Evolutionary conservation across 1,140 invertebrate species (phyloP).

Genomic region (Neodiprion pinetum): DNA sequence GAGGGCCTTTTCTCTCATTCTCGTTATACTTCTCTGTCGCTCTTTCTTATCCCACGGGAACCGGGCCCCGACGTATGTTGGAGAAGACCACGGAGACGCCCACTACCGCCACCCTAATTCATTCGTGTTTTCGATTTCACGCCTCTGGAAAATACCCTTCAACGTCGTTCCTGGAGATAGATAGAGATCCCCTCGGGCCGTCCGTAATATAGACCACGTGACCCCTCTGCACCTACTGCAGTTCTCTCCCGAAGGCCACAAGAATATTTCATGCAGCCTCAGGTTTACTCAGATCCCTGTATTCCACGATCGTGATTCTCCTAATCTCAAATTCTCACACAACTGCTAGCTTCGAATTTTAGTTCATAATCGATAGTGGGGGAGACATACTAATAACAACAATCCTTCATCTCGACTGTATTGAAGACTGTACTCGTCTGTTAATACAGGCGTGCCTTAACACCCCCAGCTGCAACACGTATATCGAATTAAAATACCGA

Average conservation of each 20-base stretch:
- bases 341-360: no score
- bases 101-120: background rate
- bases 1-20: background rate
- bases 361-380: no score
- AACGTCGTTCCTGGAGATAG: constrained; percentile 2
- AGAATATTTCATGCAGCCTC: background rate
- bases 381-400: no score
- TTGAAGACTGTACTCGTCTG: no score
- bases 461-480: background rate
- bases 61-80: no score
- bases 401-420: no score
- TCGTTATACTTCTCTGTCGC: background rate
- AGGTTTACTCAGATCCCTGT: background rate
- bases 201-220: background rate
- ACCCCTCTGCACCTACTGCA: background rate
- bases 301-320: background rate
- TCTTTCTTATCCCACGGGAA: background rate
- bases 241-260: background rate
- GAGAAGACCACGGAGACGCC: background rate
- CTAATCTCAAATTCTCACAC: no score
- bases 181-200: constrained; percentile 6
- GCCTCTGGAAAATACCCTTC: background rate
- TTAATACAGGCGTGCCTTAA: background rate
- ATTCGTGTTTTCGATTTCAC: background rate
- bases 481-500: background rate